Base-by-base conservation (phyloP, 37 sponge, comb jelly and placozoan genomes). In the Oopsacas minuta region DNA sequence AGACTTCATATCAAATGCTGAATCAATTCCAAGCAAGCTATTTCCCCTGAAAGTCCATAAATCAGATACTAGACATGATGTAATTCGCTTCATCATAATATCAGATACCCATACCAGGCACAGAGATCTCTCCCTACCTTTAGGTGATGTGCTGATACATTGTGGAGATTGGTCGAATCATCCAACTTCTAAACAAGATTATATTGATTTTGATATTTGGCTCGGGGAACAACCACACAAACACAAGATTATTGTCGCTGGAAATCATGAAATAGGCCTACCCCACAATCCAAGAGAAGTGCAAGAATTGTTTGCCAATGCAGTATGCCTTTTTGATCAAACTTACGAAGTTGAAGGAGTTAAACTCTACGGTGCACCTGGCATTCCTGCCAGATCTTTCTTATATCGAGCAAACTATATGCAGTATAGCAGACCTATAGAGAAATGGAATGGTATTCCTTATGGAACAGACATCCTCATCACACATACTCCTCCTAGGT, bases 201-300 rank as follows among this genome's bases (percentile, higher is more conserved):
- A 61, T 61, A 7, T 61, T 3, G 75, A 61, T n/a, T 61, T 61
- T 34, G 28, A 61, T 61, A 34, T n/a, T 61, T 61, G 75, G 75
- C 28, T 61, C 3, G 75, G 75, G 7, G 75, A 61, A 12, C 75
- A 61, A 34, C 22, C 75, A n/a, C 75, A 61, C 28, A 61, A n/a
- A n/a, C 75, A 61, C 30, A 61, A 61, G 75, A 3, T 61, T 3
- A 12, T 61, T 32, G 75, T 61, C 20, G 75, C 75, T 3, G 75
- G 75, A n/a, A 61, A 61, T n/a, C 75, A 61, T 61, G 75, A 61
- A 61, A 61, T 61, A 61, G 30, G 75, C 75, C 30, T 61, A 61
- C 75, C 75, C 7, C 75, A 12, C 5, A 61, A 61, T 34, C 75
- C 22, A 25, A 3, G 32, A 32, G 75, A 61, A 5, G 75, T 61